Evolutionary conservation across 2,888 invertebrate species (phyloP), one percentile per base, ranked within the genome.

Genomic region (Hipparchia sbordonii): DNA sequence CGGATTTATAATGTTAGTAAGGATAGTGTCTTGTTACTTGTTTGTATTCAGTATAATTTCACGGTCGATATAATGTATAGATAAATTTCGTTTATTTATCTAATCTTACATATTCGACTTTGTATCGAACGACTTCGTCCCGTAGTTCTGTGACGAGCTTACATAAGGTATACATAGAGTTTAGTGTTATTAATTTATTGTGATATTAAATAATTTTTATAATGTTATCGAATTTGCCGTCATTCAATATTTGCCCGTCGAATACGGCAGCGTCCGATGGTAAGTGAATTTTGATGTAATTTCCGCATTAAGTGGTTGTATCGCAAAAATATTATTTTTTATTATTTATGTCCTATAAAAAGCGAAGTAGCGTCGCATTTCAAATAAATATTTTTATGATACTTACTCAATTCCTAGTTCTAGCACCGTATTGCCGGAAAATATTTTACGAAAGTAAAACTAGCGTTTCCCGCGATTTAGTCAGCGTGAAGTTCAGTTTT

Each of bases 241-340:
- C 82, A 9, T 74, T 83, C 76, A 79, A 81, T 54, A 84, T 87
- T 65, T 77, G 78, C 8, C 79, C 85, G 5, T 85, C 86, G 52
- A 82, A 88, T 71, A 86, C 88, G 6, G 81, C 81, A 1, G 78
- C 84, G 0, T 86, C 91, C 13, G 89, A 92, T 79, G 92, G 92
- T 92, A 84, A 82, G 71, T 74, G n/a, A 12, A 65, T 12, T 66
- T n/a, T 69, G 1, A 8, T 48, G 48, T 48, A 48, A 48, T 6
- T 48, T 48, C 8, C 7, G 4, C 3, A 48, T 48, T 48, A 7
- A 7, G 48, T 48, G 48, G 48, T 6, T 48, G 6, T 48, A 48
- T 48, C 48, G 1, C 6, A 48, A 48, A 48, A 48, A 60, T 39
- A 39, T 39, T 39, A 39, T 39, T 39, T 5, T 39, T 39, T 39